A percentile compares a stretch with the other conserved stretches of the same genome.
Conservation (phyloP, 1,140 invertebrate species). For the Babylonia areolata region DNA sequence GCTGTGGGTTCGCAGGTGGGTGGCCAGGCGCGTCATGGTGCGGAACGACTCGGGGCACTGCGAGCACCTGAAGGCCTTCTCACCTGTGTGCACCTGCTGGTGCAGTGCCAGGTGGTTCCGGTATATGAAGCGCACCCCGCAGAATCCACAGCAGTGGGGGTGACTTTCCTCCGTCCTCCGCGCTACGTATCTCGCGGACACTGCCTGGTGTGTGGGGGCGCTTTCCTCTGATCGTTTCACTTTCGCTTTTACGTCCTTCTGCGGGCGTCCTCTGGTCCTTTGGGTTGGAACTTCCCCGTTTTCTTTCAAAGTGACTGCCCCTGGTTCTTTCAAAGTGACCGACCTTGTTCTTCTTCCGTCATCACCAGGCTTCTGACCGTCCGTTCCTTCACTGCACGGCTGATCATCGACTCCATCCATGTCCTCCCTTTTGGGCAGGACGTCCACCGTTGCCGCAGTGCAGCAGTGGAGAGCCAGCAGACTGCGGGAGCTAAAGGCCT, state of each 20-base stretch:
- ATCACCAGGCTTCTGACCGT: background rate
- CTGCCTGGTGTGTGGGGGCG: too few species aligned
- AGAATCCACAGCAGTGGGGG: slow-evolving; percentile 5
- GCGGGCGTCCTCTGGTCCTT: background rate
- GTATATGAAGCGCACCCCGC: slow-evolving; percentile 4
- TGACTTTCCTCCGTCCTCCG: background rate
- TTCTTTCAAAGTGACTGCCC: background rate
- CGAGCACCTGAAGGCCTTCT: slow-evolving; percentile 95
- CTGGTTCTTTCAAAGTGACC: background rate
- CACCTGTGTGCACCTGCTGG: slow-evolving; percentile 88
- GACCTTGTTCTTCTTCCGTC: background rate
- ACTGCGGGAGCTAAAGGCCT: background rate
- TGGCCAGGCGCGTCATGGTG: background rate
- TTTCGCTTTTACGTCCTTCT: background rate
- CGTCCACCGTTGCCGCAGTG: background rate
- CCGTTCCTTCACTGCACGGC: background rate
- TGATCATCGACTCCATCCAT: background rate
- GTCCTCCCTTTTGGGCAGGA: background rate
- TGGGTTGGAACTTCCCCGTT: background rate
- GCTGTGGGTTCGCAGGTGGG: background rate
- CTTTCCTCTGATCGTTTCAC: too few species aligned
- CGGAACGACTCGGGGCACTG: slow-evolving; percentile 80
- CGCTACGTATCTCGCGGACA: too few species aligned
- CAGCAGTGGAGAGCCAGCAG: background rate
- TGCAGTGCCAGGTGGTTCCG: slow-evolving; percentile 27